Conservation (phyloP, 2,888 invertebrate species). For the Drosophila fungiperda region DNA sequence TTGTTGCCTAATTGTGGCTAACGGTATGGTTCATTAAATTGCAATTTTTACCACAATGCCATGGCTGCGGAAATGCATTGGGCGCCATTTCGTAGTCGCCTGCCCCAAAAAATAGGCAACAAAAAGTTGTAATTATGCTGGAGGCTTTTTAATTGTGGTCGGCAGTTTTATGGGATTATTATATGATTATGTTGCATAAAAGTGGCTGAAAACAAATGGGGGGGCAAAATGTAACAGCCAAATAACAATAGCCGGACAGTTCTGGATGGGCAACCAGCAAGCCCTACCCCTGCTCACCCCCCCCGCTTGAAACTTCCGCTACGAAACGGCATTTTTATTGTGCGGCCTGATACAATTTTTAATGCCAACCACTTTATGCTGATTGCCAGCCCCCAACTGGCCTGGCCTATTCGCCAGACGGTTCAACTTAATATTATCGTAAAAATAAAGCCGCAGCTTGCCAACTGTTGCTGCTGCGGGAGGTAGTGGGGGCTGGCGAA, state of each 20-base stretch:
- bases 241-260: constrained; percentile 35
- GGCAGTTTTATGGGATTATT: constrained; percentile 75
- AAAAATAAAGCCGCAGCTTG: constrained; percentile 59
- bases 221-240: constrained; percentile 10
- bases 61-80: constrained; percentile 64
- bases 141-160: constrained; percentile 71
- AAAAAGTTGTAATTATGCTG: constrained; percentile 50
- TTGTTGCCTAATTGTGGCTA: constrained; percentile 70
- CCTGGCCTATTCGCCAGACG: constrained; percentile 34
- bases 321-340: constrained; percentile 70
- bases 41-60: constrained; percentile 52
- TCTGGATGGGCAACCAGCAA: not conserved
- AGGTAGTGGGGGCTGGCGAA: not conserved
- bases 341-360: constrained; percentile 76
- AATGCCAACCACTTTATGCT: constrained; percentile 78
- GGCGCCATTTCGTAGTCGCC: constrained; percentile 16
- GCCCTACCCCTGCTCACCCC: not conserved
- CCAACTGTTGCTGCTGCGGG: constrained; percentile 68
- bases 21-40: constrained; percentile 76
- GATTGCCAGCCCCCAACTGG: constrained; percentile 60
- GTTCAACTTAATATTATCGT: constrained; percentile 72
- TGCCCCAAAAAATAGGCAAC: constrained; percentile 48
- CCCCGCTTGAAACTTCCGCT: constrained; percentile 65
- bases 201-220: constrained; percentile 1
- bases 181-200: constrained; percentile 68